Percentiles rank a stretch among this genome's conserved stretches.
phyloP scores from a whole-genome alignment of 2,888 invertebrate genomes.

The Ernsta delagoae region DNA sequence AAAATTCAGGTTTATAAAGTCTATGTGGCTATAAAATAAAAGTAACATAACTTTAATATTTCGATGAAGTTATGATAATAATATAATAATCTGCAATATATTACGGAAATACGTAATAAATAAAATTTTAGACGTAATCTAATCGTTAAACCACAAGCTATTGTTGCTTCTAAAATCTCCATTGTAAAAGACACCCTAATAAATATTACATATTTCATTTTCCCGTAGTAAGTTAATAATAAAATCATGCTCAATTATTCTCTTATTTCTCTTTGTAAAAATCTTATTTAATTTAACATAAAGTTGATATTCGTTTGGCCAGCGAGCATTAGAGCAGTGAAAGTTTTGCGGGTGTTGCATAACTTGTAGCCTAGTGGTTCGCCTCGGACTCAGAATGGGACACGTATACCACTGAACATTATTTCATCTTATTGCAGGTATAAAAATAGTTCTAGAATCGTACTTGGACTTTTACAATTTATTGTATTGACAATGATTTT shows the following conservation, averaged over 20 bases:
- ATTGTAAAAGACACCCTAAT: neutral
- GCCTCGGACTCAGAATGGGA: conserved; percentile 60
- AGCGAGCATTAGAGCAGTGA: conserved; percentile 60
- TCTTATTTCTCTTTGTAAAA: neutral
- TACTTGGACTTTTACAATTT: no score
- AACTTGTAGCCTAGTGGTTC: conserved; percentile 54
- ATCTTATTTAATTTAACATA: conserved; percentile 39
- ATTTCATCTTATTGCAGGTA: neutral
- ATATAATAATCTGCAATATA: neutral
- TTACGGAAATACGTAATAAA: conserved; percentile 4
- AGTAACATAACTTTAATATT: no score
- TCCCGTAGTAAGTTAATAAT: conserved; percentile 5
- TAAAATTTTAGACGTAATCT: conserved; percentile 20
- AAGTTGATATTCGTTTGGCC: conserved; percentile 51
- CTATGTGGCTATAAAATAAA: no score
- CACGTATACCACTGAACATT: conserved; percentile 13
- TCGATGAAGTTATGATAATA: no score
- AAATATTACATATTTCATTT: neutral
- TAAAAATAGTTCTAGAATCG: no score
- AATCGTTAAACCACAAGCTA: conserved; percentile 23
- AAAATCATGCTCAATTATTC: neutral
- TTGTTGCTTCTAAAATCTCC: neutral
- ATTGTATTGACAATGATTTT: no score
- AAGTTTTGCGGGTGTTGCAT: conserved; percentile 71
- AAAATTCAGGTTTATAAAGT: no score